Conservation (phyloP, 2,113 vertebrate species). For the Raja brachyura region DNA sequence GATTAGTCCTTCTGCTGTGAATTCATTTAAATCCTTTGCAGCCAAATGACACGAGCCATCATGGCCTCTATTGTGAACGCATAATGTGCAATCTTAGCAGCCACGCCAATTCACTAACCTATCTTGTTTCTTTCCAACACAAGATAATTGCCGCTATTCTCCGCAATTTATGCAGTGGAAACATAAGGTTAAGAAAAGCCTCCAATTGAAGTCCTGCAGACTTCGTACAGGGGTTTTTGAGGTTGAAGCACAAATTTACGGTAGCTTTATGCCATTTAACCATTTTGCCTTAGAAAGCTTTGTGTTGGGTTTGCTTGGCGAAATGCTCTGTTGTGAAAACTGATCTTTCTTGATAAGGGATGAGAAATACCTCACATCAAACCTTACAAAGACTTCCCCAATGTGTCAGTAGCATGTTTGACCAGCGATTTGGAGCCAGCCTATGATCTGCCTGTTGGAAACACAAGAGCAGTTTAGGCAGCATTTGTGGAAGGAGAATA, state of each 20-base stretch:
- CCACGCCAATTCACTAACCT: background rate
- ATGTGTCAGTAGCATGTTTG: background rate
- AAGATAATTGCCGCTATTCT: background rate
- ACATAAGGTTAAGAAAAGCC: background rate
- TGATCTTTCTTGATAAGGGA: background rate
- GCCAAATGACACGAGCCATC: background rate
- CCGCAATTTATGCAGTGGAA: background rate
- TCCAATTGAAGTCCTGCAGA: background rate
- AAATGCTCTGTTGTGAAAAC: background rate
- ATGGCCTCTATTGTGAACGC: background rate
- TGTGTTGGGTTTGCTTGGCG: background rate
- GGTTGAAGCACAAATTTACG: background rate
- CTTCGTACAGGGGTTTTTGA: background rate
- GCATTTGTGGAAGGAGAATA: background rate
- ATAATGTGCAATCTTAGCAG: background rate
- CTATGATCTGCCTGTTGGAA: no score
- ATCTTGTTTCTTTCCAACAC: background rate
- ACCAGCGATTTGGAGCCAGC: background rate
- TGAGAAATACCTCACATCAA: background rate
- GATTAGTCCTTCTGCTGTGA: background rate
- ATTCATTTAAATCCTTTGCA: background rate
- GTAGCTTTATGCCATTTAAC: background rate
- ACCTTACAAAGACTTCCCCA: background rate
- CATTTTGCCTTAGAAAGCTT: background rate
- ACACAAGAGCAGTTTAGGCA: background rate